A percentile compares a stretch with the other conserved stretches of the same genome.
phyloP scores from a whole-genome alignment of 1,140 invertebrate genomes.

The Parasteatoda tepidariorum region DNA sequence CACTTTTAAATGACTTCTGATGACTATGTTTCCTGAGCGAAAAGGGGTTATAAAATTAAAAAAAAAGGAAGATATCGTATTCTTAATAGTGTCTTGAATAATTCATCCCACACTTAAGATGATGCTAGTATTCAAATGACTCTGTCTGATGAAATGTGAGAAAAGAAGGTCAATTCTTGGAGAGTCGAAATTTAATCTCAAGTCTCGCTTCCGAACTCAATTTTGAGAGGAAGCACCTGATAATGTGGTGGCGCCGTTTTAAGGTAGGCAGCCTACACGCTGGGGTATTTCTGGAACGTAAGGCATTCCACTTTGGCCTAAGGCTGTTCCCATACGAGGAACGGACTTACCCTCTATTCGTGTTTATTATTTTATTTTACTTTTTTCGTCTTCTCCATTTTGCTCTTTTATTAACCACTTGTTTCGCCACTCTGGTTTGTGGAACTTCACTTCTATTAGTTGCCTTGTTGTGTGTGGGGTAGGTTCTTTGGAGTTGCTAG shows the following conservation, averaged over 20 bases:
- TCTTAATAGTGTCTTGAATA: no score
- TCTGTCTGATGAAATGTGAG: no score
- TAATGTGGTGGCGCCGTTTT: constrained; percentile 28
- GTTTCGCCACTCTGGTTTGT: constrained; percentile 18
- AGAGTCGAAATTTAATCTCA: not conserved
- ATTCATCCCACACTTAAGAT: no score
- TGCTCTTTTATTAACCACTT: constrained; percentile 38
- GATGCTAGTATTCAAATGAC: no score
- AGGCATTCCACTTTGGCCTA: constrained; percentile 20
- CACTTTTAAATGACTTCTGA: no score
- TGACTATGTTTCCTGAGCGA: no score
- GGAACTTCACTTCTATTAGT: constrained; percentile 1
- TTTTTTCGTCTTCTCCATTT: not conserved
- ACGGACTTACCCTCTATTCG: constrained; percentile 45
- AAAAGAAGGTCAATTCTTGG: not conserved
- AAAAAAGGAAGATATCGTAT: no score
- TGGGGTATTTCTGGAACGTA: constrained; percentile 44
- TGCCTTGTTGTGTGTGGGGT: not conserved
- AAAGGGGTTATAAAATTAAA: no score
- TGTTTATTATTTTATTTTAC: constrained; percentile 20
- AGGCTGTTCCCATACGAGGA: constrained; percentile 41
- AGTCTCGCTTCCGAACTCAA: not conserved
- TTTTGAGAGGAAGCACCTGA: constrained; percentile 1
- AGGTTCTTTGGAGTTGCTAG: not conserved
- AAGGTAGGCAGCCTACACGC: constrained; percentile 33